A percentile compares a stretch with the other conserved stretches of the same genome.
These are phyloP conservation scores for Trissolcus japonicus DNA, from an alignment of 2,888 invertebrate genomes.

Conservation along the genomic window DNA sequence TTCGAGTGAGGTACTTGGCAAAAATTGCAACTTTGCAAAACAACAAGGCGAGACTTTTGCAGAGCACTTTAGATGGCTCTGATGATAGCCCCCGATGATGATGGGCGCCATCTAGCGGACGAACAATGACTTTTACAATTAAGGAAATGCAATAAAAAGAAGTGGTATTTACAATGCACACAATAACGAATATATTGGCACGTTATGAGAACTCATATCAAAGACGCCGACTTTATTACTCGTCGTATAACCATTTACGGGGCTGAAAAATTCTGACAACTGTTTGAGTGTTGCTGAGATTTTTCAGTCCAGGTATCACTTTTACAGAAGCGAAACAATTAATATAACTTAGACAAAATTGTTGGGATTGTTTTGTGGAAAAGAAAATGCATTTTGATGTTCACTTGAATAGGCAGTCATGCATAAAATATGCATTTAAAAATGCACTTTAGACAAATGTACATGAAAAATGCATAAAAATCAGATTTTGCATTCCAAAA, in stretches of 20 bases:
- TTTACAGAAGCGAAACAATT: constrained; percentile 41
- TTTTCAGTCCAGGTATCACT: not conserved
- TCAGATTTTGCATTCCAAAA: too few species aligned
- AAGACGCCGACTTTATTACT: constrained; percentile 68
- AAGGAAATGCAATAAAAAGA: constrained; percentile 32
- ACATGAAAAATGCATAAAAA: too few species aligned
- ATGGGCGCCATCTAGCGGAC: not conserved
- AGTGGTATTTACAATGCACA: constrained; percentile 70
- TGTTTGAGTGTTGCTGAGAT: constrained; percentile 63
- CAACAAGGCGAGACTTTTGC: too few species aligned
- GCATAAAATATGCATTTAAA: too few species aligned
- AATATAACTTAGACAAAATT: constrained; percentile 11
- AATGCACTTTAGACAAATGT: too few species aligned
- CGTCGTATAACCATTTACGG: constrained; percentile 71
- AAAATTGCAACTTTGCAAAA: too few species aligned
- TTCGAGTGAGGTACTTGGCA: too few species aligned
- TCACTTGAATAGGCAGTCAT: too few species aligned
- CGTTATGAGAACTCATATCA: constrained; percentile 63
- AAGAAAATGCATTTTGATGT: too few species aligned
- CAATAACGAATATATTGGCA: constrained; percentile 60
- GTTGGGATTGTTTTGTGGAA: not conserved
- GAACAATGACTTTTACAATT: constrained; percentile 18
- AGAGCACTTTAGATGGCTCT: too few species aligned
- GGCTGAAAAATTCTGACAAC: constrained; percentile 72
- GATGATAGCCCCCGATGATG: too few species aligned